Percentiles rank a stretch among this genome's conserved stretches.
These are phyloP conservation scores for Turnix velox DNA, from an alignment of 2,113 vertebrate genomes.

Conservation along the genomic window DNA sequence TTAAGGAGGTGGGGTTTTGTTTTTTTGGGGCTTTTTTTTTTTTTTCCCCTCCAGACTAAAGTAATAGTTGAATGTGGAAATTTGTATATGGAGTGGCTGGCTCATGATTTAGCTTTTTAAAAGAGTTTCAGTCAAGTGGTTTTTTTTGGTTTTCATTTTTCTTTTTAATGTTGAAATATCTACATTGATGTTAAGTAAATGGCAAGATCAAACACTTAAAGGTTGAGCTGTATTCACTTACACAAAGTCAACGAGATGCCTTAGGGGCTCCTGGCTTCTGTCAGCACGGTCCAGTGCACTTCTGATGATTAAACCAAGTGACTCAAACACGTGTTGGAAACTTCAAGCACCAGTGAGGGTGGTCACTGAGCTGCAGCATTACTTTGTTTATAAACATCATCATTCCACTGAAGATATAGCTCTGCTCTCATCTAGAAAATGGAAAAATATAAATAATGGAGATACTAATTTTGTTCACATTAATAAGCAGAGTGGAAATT, in stretches of 20 bases:
- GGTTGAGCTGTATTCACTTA: neutral
- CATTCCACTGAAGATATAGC: neutral
- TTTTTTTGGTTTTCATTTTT: neutral
- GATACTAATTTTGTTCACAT: neutral
- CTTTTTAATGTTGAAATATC: neutral
- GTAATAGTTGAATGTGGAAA: neutral
- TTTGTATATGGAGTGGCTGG: neutral
- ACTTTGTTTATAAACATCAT: conserved; percentile 34
- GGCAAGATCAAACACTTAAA: neutral
- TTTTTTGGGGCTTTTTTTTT: neutral
- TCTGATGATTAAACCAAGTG: neutral
- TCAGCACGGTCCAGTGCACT: neutral
- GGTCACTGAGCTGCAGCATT: neutral
- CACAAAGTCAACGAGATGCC: neutral
- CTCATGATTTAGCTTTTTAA: neutral
- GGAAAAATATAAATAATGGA: neutral
- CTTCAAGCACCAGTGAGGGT: neutral
- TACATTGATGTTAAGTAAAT: neutral
- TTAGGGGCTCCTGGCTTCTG: neutral
- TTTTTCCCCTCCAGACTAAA: neutral
- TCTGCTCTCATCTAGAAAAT: neutral
- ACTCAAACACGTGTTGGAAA: neutral
- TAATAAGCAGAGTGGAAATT: neutral
- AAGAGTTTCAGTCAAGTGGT: neutral
- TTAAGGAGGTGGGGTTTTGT: neutral